Evolutionary conservation across 2,888 invertebrate species (phyloP).

Genomic region (Petrolisthes manimaculis): DNA sequence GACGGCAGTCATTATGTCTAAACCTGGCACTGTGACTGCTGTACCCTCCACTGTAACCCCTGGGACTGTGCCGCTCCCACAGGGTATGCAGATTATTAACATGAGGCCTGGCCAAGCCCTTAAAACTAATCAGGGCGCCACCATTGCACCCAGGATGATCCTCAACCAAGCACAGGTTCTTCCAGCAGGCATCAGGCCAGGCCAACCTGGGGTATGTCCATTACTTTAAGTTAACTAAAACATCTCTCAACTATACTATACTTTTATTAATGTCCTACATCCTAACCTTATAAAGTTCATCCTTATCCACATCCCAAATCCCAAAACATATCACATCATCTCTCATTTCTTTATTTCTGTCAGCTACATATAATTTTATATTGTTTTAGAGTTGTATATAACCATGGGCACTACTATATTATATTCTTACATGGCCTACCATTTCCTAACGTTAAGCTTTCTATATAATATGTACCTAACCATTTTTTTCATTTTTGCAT

Average conservation of each 20-base stretch:
- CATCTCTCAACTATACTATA: not conserved
- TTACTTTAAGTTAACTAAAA: not conserved
- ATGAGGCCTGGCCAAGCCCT: constrained; percentile 59
- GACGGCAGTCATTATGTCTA: constrained; percentile 63
- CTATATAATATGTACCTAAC: too few relatives aligned
- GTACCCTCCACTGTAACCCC: constrained; percentile 54
- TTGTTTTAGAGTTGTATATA: too few relatives aligned
- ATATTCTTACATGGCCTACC: too few relatives aligned
- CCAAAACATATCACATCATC: too few relatives aligned
- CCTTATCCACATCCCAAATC: too few relatives aligned
- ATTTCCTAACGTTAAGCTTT: too few relatives aligned
- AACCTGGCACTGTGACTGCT: constrained; percentile 63
- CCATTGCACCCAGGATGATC: constrained; percentile 65
- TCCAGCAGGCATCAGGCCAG: constrained; percentile 79
- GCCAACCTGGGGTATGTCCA: constrained; percentile 81
- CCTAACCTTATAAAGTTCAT: too few relatives aligned
- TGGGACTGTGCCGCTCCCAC: constrained; percentile 55
- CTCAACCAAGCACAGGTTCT: constrained; percentile 59
- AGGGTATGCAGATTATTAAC: constrained; percentile 65
- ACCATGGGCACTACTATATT: too few relatives aligned
- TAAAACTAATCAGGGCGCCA: constrained; percentile 55
- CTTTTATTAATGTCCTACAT: too few relatives aligned
- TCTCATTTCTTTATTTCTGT: too few relatives aligned
- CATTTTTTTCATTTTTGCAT: too few relatives aligned
- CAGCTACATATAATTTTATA: too few relatives aligned